Base-by-base conservation (phyloP, 2,797 vertebrate genomes). In the Channallabes apus region DNA sequence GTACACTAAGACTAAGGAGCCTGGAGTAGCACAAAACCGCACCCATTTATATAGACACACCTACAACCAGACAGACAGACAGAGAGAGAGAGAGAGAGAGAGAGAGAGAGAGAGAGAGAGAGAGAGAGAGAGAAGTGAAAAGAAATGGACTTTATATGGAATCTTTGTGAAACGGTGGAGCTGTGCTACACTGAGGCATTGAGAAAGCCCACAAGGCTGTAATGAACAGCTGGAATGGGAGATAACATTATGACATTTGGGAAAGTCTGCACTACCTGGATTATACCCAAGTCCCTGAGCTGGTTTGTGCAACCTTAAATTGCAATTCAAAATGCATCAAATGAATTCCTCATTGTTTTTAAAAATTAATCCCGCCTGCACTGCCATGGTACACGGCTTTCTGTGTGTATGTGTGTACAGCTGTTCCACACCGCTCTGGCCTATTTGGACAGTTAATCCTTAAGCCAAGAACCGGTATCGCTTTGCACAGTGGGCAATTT, bases 241-340 rank as follows among this genome's bases (percentile, higher is more conserved):
- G 88, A 89, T 90, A 85, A 89, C 82, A 82, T 82, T 84, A 67
- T 80, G 86, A 83, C 84, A 85, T 88, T 83, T 80, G 82, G 80
- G 76, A 86, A 35, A 88, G 65, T 75, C 82, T 84, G 82, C 71
- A 85, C 62, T 75, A 86, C 83, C 51, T 41, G 54, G 71, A 78
- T 76, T 65, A 77, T 62, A 80, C 59, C 35, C 17, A 41, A 15
- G 77, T 85, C 72, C 69, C 84, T 38, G 62, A 87, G 64, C 68
- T 64, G 78, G 80, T 51, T 76, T 82, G 76, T 77, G 80, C 59
- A 73, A 68, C 80, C 32, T 80, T 83, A 72, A 85, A 90, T 85
- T 72, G 85, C 80, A 88, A 88, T 89, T 88, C 46, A 88, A 89
- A 86, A 88, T 18, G 56, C 69, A 88, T 80, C 72, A 85, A 86